Percentiles rank a stretch among this genome's conserved stretches.
Evolutionary conservation across 2,797 vertebrate genomes (phyloP).

Genomic region (Falco rusticolus): DNA sequence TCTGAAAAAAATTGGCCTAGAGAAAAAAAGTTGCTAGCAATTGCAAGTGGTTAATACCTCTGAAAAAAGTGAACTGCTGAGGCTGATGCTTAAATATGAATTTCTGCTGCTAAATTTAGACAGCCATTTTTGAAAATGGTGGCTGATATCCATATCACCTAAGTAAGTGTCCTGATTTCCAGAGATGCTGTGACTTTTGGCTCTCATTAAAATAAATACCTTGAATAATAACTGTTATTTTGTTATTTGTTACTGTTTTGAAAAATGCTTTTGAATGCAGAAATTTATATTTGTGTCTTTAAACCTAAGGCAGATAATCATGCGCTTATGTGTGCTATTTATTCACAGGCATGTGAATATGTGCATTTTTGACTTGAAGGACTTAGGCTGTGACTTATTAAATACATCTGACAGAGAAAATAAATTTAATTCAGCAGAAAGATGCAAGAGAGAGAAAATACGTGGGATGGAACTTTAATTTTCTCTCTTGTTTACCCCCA

Average conservation of each 20-base stretch:
- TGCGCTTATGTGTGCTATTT: not conserved
- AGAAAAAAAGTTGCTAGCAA: not conserved
- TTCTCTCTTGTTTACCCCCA: not conserved
- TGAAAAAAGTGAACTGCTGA: not conserved
- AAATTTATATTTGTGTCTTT: not conserved
- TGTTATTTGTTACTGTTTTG: not conserved
- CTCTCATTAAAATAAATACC: slow-evolving; percentile 49
- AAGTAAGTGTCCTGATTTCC: slow-evolving; percentile 51
- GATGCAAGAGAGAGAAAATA: not conserved
- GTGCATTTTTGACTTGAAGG: not conserved
- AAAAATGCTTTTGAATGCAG: not conserved
- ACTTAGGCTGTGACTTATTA: not conserved
- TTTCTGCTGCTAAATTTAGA: slow-evolving; percentile 41
- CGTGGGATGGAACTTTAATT: not conserved
- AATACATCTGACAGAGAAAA: slow-evolving; percentile 20
- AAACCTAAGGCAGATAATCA: not conserved
- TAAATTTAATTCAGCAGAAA: not conserved
- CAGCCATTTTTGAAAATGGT: not conserved
- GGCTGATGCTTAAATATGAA: not conserved
- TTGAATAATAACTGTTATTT: slow-evolving; percentile 8
- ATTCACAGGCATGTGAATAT: not conserved
- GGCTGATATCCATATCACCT: slow-evolving; percentile 42
- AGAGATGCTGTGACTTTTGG: not conserved
- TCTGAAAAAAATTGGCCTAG: not conserved
- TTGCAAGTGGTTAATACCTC: not conserved